phyloP scores from a whole-genome alignment of 2,113 vertebrate genomes.

The Protobothrops flavoviridis region DNA sequence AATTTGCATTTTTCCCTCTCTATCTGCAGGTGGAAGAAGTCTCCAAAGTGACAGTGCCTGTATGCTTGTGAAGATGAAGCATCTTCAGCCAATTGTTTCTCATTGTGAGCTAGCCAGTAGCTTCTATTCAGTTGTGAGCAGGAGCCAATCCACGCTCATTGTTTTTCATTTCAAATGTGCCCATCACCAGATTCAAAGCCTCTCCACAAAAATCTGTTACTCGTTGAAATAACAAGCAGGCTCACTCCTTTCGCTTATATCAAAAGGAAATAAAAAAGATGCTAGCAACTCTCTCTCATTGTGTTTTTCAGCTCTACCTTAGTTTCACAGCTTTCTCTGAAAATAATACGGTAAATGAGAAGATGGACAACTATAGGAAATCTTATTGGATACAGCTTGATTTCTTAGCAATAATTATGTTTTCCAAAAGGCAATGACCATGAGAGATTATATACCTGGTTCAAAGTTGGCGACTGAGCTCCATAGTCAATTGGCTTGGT shows the following conservation, averaged over 20 bases:
- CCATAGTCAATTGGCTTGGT: neutral
- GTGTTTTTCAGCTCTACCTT: neutral
- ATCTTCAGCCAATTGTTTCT: neutral
- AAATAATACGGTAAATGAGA: neutral
- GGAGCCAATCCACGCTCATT: neutral
- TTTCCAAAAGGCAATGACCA: neutral
- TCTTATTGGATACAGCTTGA: neutral
- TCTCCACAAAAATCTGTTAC: neutral
- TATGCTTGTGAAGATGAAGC: neutral
- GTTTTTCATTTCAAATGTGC: neutral
- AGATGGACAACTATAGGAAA: neutral
- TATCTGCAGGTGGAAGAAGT: neutral
- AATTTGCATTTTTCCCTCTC: neutral
- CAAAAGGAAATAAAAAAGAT: neutral
- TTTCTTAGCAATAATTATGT: neutral
- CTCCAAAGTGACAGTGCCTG: neutral
- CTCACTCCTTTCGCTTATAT: neutral
- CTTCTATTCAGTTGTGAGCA: neutral
- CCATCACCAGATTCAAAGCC: neutral
- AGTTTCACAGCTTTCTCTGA: neutral
- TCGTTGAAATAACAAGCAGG: neutral
- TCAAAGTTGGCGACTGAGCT: neutral
- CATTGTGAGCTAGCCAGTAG: neutral
- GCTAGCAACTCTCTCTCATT: neutral
- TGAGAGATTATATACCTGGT: neutral